Evolutionary conservation across 2,888 invertebrate species (phyloP), one percentile per base, ranked within the genome.

Genomic region (Gymnocheta viridis): DNA sequence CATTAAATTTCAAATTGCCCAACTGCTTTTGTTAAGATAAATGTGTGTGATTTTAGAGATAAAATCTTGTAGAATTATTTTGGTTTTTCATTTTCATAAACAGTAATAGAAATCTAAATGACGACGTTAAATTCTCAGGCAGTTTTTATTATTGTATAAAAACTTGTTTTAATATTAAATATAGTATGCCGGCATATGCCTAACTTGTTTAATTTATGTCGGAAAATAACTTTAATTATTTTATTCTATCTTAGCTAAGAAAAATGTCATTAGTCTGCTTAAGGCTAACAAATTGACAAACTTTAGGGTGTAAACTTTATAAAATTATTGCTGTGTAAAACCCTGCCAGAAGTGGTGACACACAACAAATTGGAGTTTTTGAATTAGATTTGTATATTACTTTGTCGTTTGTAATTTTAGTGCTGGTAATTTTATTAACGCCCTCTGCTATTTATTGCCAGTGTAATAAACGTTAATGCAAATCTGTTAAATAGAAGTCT

Each of bases 1-100:
- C 35, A 38, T 67, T 67, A 67, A 17, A 67, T 77, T 38, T 47
- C 6, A 38, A 58, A 74, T 41, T 19, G 22, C 27, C 66, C 76
- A 67, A 32, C 24, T 19, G 35, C n/a, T 58, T 58, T 35, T 58
- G 35, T 58, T 67, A 41, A 51, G 38, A 74, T 54, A 54, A 41
- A 64, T 77, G 32, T 49, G 47, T 27, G 17, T 27, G 47, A 56
- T 56, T 56, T 35, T 14, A 58, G 19, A 49, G 47, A 67, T 49
- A 67, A 58, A 56, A 19, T 24, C 38, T 22, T 0, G 14, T 22
- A 38, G 35, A 64, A 38, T 54, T 64, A 29, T 9, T 62, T 35
- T 35, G n/a, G 0, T 14, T 72, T 24, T 22, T 32, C 19, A 5
- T 54, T 58, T 41, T n/a, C 38, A 51, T 38, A 51, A 62, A 74